Evolutionary conservation across 2,888 invertebrate species (phyloP).

Genomic region (Tachina lurida): DNA sequence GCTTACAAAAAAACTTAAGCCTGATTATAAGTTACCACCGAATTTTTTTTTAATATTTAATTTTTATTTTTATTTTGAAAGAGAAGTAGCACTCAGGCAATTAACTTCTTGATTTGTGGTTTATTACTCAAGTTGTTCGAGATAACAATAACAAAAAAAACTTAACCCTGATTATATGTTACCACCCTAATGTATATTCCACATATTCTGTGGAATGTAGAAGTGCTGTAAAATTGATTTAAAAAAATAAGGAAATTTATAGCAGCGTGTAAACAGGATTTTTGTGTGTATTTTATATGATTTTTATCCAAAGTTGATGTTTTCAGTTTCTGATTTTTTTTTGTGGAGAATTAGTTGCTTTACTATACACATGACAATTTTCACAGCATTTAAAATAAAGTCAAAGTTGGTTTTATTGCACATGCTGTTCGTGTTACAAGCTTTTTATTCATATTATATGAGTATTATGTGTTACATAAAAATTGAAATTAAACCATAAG

Average conservation of each 20-base stretch:
- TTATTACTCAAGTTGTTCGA: no score
- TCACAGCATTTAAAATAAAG: slow-evolving; percentile 31
- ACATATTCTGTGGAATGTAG: neutral
- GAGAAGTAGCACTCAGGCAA: no score
- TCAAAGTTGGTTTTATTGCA: slow-evolving; percentile 21
- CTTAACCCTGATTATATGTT: no score
- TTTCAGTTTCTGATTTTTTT: slow-evolving; percentile 8
- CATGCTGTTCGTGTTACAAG: slow-evolving; percentile 8
- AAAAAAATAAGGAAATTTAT: neutral
- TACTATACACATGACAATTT: slow-evolving; percentile 42
- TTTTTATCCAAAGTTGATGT: slow-evolving; percentile 4
- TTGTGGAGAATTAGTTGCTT: slow-evolving; percentile 44
- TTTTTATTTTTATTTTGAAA: no score
- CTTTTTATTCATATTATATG: neutral
- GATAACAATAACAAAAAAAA: no score
- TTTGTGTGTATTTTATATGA: slow-evolving; percentile 35
- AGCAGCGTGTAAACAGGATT: slow-evolving; percentile 22
- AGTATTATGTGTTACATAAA: neutral
- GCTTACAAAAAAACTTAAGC: no score
- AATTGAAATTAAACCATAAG: slow-evolving; percentile 15
- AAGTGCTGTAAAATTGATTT: neutral
- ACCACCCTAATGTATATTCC: neutral
- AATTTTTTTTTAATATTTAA: no score
- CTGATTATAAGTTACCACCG: no score
- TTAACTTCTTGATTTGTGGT: no score